Evolutionary conservation across 2,113 vertebrate species (phyloP).

Genomic region (Cyphomyrus discorhynchus): DNA sequence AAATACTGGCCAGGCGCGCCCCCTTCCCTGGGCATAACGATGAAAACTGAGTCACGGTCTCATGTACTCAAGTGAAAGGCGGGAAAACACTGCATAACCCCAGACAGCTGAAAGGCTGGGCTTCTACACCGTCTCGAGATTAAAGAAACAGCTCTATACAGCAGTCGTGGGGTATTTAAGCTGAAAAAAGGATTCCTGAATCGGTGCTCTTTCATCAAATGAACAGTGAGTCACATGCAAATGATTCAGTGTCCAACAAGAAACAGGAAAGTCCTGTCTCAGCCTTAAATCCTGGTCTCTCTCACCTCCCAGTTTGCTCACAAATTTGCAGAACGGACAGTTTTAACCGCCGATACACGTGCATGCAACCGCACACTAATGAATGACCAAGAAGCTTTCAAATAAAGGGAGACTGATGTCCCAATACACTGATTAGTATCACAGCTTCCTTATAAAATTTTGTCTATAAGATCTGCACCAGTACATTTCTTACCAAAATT

Average conservation of each 20-base stretch:
- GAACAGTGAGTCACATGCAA: background rate
- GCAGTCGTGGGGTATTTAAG: background rate
- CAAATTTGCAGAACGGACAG: background rate
- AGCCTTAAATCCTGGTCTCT: background rate
- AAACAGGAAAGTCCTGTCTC: background rate
- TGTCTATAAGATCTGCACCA: background rate
- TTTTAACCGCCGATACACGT: background rate
- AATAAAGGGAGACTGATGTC: background rate
- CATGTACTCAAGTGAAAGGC: background rate
- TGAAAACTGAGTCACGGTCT: slow-evolving; percentile 10
- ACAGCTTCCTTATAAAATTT: background rate
- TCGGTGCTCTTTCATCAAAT: background rate
- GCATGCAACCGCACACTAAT: background rate
- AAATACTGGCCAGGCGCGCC: background rate
- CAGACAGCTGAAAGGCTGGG: background rate
- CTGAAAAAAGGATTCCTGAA: background rate
- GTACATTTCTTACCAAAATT: background rate
- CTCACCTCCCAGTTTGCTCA: background rate
- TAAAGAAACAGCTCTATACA: background rate
- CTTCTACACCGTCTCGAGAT: background rate
- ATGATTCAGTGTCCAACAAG: background rate
- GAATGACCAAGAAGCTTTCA: background rate
- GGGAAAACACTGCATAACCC: background rate
- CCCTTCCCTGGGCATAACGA: slow-evolving; percentile 31
- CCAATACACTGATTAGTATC: background rate